Percentiles rank a stretch among this genome's conserved stretches.
Evolutionary conservation across 1,140 invertebrate species (phyloP).

Genomic region (Brachionus koreanus): DNA sequence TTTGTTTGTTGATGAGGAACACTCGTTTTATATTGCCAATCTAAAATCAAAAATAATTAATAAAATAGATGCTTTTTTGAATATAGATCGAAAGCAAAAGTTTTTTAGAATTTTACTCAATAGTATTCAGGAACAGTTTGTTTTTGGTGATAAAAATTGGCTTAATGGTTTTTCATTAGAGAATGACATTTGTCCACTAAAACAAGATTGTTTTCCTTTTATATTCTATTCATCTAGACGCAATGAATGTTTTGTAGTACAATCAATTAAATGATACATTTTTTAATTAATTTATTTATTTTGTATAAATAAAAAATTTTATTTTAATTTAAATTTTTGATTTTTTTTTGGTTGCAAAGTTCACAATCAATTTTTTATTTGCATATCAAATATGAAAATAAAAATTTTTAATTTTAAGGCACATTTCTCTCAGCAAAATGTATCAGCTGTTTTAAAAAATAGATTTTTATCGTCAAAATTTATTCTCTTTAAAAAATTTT

Average conservation of each 20-base stretch:
- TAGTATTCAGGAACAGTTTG: neutral
- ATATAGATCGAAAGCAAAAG: neutral
- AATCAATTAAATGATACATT: neutral
- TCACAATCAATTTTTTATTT: too few relatives aligned
- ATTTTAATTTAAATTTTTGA: neutral
- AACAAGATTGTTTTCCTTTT: neutral
- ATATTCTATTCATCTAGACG: conserved; percentile 1
- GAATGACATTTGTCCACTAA: neutral
- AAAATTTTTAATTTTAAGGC: too few relatives aligned
- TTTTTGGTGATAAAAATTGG: neutral
- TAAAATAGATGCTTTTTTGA: neutral
- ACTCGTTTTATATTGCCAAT: neutral
- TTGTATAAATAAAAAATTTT: neutral
- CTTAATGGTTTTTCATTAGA: neutral
- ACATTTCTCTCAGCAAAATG: too few relatives aligned
- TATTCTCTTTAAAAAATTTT: too few relatives aligned
- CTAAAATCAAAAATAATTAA: neutral
- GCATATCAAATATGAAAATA: too few relatives aligned
- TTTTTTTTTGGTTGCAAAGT: neutral
- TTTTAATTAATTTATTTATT: neutral
- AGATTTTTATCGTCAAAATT: too few relatives aligned
- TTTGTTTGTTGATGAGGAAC: neutral
- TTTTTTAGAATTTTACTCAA: neutral
- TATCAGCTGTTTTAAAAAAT: too few relatives aligned
- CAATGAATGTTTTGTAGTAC: conserved; percentile 2